These are phyloP conservation scores for Zaprionus nigranus DNA, from an alignment of 1,140 invertebrate species.

Conservation along the genomic window DNA sequence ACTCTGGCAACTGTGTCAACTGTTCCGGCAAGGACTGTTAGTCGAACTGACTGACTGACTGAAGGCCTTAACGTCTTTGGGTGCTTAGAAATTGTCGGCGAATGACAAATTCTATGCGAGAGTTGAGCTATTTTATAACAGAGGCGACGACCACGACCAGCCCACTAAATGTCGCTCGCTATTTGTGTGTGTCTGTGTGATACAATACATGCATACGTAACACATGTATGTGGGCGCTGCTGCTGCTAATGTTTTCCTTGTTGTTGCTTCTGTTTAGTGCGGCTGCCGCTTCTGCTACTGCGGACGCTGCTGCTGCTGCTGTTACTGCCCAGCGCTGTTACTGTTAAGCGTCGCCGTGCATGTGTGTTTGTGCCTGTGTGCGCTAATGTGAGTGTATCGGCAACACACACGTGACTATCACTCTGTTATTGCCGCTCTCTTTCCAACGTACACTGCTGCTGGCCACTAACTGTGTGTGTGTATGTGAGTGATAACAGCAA, in stretches of 20 bases:
- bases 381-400: slow-evolving; percentile 16
- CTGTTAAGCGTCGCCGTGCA: slow-evolving; percentile 27
- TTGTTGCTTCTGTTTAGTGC: slow-evolving; percentile 6
- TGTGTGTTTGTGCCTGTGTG: slow-evolving; percentile 1
- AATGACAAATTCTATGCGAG: slow-evolving; percentile 61
- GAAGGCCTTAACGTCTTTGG: slow-evolving; percentile 62
- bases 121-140: slow-evolving; percentile 58
- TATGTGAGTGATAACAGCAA: slow-evolving; percentile 32
- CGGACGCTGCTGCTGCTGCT: slow-evolving; percentile 15
- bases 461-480: not conserved
- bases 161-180: slow-evolving; percentile 20
- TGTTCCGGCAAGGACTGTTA: slow-evolving; percentile 44
- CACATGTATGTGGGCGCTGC: slow-evolving; percentile 5
- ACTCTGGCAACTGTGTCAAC: slow-evolving; percentile 9
- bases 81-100: slow-evolving; percentile 71
- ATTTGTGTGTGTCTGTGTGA: not conserved
- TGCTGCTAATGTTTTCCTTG: slow-evolving; percentile 10
- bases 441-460: slow-evolving; percentile 12
- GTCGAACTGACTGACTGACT: slow-evolving; percentile 29
- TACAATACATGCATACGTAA: not conserved
- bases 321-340: slow-evolving; percentile 36
- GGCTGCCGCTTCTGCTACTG: not conserved
- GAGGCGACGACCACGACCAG: slow-evolving; percentile 35
- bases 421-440: slow-evolving; percentile 35
- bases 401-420: slow-evolving; percentile 48